A percentile compares a stretch with the other conserved stretches of the same genome.
Evolutionary conservation across 2,113 vertebrate species (phyloP).

Genomic region (Silurus glanis): DNA sequence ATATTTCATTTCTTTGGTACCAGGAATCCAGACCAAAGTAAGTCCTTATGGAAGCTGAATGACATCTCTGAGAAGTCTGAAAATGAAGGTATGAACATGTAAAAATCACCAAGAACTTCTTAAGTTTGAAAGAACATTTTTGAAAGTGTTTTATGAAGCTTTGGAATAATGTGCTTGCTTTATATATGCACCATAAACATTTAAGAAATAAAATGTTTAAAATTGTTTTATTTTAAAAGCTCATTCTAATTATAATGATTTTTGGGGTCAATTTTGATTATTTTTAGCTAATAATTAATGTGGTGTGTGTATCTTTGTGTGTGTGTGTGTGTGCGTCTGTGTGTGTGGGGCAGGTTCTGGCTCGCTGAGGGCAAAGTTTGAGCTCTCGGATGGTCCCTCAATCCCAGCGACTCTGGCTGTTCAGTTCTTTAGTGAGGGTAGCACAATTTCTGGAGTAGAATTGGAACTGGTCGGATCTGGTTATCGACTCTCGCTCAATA

Average conservation of each 20-base stretch:
- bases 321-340: constrained; percentile 35
- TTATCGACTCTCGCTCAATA: constrained; percentile 90
- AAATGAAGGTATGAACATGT: constrained; percentile 82
- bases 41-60: constrained; percentile 91
- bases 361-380: constrained; percentile 94
- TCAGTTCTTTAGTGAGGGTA: constrained; percentile 91
- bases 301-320: constrained; percentile 16
- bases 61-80: constrained; percentile 95
- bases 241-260: not conserved
- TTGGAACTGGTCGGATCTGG: constrained; percentile 88
- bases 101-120: not conserved
- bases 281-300: not conserved
- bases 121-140: not conserved
- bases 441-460: constrained; percentile 89
- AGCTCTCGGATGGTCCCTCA: constrained; percentile 88
- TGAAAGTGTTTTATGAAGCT: not conserved
- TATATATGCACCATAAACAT: not conserved
- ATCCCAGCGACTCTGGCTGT: constrained; percentile 90
- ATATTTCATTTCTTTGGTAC: constrained; percentile 31
- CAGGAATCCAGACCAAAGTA: constrained; percentile 94
- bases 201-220: not conserved
- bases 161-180: not conserved
- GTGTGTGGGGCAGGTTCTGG: constrained; percentile 79
- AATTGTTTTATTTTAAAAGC: not conserved
- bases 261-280: not conserved